Conservation (phyloP, 2,888 invertebrate species). For the Coecobrya sp. region DNA sequence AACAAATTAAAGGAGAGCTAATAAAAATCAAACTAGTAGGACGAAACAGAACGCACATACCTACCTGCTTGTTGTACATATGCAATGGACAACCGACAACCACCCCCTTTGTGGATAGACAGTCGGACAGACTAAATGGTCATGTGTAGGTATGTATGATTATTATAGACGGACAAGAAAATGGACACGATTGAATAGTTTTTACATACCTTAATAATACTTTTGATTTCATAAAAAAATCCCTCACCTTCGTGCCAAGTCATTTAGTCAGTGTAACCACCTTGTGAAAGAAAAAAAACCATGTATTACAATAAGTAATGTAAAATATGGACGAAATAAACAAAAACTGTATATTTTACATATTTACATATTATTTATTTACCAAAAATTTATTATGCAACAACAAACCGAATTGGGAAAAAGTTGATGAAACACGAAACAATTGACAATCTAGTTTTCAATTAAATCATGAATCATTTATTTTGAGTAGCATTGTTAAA, state of each 20-base stretch:
- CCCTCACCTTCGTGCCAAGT: background rate
- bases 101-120: conserved; percentile 14
- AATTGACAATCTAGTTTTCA: background rate
- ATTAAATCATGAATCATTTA: background rate
- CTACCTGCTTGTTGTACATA: background rate
- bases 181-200: background rate
- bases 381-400: background rate
- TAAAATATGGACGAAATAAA: background rate
- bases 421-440: conserved; percentile 12
- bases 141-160: background rate
- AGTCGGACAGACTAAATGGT: background rate
- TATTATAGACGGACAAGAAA: too few species aligned
- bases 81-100: background rate
- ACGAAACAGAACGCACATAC: background rate
- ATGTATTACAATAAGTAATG: background rate
- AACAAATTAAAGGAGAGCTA: conserved; percentile 75
- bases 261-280: conserved; percentile 24
- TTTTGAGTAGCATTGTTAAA: too few species aligned
- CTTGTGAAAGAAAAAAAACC: too few species aligned
- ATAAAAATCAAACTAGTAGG: conserved; percentile 54
- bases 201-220: background rate
- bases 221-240: conserved; percentile 46
- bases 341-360: background rate
- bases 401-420: background rate
- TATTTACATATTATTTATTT: background rate